Base-by-base conservation (phyloP, 2,888 invertebrate species). In the Ectemnius continuus region DNA sequence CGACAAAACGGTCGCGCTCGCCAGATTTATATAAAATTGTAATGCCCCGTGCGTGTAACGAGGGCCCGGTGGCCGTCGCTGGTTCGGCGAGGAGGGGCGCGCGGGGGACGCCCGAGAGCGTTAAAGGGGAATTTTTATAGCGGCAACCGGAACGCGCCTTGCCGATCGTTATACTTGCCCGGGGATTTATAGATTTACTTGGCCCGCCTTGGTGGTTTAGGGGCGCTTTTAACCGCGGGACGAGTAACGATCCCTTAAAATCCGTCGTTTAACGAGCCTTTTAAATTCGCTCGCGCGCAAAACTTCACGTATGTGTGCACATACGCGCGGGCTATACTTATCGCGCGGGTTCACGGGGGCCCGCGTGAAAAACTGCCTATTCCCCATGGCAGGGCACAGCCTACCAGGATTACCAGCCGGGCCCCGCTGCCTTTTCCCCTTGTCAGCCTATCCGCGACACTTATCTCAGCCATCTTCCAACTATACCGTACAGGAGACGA, bases 21-120 rank as follows among this genome's bases (percentile, higher is more conserved):
- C 65, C 80, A 79, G 78, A 79, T 81, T 81, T 81, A 81, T 81
- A 81, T 81, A 81, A 81, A 81, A 81, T 72, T 81, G 79, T 81
- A 79, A 79, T 75, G 79, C 81, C 67, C 61, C 68, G 74, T 76
- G 70, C 81, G 68, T 81, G 75, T 79, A 81, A 81, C 79, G 78
- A 79, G 52, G 52, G 52, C 52, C 52, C 52, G 16, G 52, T 5
- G 52, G 52, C 8, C 16, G 6, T n/a, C 14, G 52, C 23, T 23
- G 23, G 2, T 23, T 23, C 3, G 23, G 23, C 23, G 23, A 23
- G 23, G 2, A 23, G 23, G 23, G 23, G 3, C 3, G 23, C 23
- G 23, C 23, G 23, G 23, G 3, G 23, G 3, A 16, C 8, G 52
- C 1, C 16, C 70, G 67, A n/a, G 48, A 63, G 67, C 67, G 60